phyloP scores from a whole-genome alignment of 1,140 invertebrate species.

The Cydia splendana region DNA sequence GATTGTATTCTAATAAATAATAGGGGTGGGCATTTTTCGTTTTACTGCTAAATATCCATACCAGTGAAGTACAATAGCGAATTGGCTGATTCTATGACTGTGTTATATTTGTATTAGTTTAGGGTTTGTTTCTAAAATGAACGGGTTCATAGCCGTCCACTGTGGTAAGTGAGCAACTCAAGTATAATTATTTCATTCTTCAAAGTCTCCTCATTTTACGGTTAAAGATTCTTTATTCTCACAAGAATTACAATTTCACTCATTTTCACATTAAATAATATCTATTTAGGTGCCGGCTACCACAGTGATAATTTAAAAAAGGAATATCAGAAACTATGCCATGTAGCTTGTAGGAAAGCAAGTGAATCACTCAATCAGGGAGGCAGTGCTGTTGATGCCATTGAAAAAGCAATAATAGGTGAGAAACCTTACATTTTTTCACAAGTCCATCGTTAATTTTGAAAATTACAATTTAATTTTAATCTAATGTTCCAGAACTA shows the following conservation, averaged over 20 bases:
- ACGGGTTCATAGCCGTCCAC: constrained; percentile 76
- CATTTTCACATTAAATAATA: constrained; percentile 22
- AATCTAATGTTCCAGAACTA: constrained; percentile 78
- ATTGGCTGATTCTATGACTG: not conserved
- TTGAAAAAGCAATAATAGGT: constrained; percentile 86
- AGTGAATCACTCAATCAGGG: constrained; percentile 83
- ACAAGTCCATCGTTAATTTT: not conserved
- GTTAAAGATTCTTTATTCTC: too few relatives aligned
- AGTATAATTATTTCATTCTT: constrained; percentile 12
- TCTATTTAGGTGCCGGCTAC: constrained; percentile 70
- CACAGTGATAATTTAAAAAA: constrained; percentile 75
- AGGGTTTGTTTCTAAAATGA: constrained; percentile 49
- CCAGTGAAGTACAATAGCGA: not conserved
- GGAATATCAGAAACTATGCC: constrained; percentile 75
- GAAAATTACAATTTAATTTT: not conserved
- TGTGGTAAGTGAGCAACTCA: constrained; percentile 61
- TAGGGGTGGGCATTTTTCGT: not conserved
- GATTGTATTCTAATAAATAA: not conserved
- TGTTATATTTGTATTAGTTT: not conserved
- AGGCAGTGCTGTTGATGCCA: constrained; percentile 88
- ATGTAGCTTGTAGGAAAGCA: constrained; percentile 86
- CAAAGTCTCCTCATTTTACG: not conserved
- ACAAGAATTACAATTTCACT: too few relatives aligned
- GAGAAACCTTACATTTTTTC: constrained; percentile 34
- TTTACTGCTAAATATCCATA: not conserved